These are phyloP conservation scores for Sterrhoptilus dennistouni DNA, from an alignment of 2,113 vertebrate genomes.

Conservation along the genomic window DNA sequence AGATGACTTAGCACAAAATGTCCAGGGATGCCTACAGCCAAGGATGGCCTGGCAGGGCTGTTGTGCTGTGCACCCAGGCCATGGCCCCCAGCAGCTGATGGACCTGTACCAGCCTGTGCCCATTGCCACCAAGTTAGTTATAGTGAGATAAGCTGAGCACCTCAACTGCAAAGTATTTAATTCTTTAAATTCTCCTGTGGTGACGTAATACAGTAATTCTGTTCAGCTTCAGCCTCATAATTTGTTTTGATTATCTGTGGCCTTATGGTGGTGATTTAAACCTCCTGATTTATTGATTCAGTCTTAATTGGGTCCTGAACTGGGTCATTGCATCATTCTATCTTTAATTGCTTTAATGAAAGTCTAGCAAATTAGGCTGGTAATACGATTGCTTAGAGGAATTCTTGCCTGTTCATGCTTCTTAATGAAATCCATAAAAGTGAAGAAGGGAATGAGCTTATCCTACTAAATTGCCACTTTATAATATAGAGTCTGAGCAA, in stretches of 20 bases:
- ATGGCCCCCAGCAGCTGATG: not conserved
- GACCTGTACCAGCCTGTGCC: not conserved
- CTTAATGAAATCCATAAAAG: slow-evolving; percentile 43
- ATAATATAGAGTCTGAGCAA: not conserved
- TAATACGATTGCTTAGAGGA: slow-evolving; percentile 29
- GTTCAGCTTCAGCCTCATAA: not conserved
- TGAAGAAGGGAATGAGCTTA: slow-evolving; percentile 23
- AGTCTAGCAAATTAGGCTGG: slow-evolving; percentile 33
- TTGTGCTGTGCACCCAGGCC: not conserved
- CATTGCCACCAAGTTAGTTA: not conserved
- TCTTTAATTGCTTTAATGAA: slow-evolving; percentile 56
- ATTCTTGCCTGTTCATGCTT: slow-evolving; percentile 19
- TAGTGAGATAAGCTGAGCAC: not conserved
- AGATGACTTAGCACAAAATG: not conserved
- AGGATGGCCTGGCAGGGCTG: not conserved
- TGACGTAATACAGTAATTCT: not conserved
- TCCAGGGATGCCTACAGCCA: not conserved
- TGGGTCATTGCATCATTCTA: slow-evolving; percentile 28
- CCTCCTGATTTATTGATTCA: slow-evolving; percentile 45
- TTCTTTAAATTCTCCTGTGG: not conserved
- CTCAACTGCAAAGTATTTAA: not conserved
- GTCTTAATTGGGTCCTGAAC: slow-evolving; percentile 44
- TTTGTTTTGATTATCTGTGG: slow-evolving; percentile 8
- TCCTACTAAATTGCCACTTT: slow-evolving; percentile 16
- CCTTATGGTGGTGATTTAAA: slow-evolving; percentile 37